Evolutionary conservation across 2,888 invertebrate species (phyloP), one percentile per base, ranked within the genome.

Genomic region (Rambutsinella grinnellia): DNA sequence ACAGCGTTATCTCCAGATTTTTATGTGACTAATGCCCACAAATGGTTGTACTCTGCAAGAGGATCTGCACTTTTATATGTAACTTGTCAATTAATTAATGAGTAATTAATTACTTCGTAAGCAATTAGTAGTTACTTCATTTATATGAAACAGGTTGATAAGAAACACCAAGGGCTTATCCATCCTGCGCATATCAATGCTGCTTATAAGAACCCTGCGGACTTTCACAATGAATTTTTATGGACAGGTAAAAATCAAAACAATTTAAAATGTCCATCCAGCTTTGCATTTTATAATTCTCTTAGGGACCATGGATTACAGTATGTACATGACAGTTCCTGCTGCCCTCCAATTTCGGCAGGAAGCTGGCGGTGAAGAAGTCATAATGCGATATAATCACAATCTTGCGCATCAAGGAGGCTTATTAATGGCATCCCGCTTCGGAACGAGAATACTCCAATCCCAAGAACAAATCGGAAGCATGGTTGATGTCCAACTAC

Each of bases 1-100:
- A 51, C 62, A 0, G 63, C 70, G 0, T 46, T 82, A 6, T 63
- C 28, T 28, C 78, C 79, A 3, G 82, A 82, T 26, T 82, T 68
- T 51, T 82, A 82, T 28, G 78, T 82, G 13, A 79, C 82, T 0
- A 78, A 79, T 53, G 66, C 68, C 19, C 80, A 82, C 60, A 82
- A 82, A 53, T 82, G 82, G 82, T 19, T 82, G 1, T 82, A 76
- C 53, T 68, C 79, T 19, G 57, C 80, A 5, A 54, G 78, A 3
- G 78, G 78, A 0, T 60, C 57, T 54, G 70, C 76, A 0, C 10
- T 80, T 2, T 17, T 80, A 47, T 82, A 70, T 63, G n/a, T n/a
- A n/a, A n/a, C n/a, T n/a, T n/a, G n/a, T n/a, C n/a, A n/a, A n/a
- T n/a, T n/a, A n/a, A n/a, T n/a, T n/a, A n/a, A n/a, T n/a, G n/a